Evolutionary conservation across 2,113 vertebrate species (phyloP).

Genomic region (Neotoma lepida): DNA sequence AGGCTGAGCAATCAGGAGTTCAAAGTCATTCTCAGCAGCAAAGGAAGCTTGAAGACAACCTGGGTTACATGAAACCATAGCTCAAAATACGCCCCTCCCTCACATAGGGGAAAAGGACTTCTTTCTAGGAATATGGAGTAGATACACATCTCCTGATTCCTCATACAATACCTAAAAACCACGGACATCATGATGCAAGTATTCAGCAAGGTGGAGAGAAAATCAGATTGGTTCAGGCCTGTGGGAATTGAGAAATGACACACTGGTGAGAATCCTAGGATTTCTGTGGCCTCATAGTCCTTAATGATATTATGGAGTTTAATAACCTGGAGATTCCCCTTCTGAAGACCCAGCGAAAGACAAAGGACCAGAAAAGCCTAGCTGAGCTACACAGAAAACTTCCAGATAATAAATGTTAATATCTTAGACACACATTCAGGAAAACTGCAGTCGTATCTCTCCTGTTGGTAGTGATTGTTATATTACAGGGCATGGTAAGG

Average conservation of each 20-base stretch:
- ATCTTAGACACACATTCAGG: not conserved
- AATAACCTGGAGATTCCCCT: not conserved
- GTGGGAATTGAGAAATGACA: no score
- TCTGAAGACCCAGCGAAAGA: not conserved
- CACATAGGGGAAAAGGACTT: not conserved
- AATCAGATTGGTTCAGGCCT: rapidly evolving
- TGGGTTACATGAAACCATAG: not conserved
- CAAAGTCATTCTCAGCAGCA: not conserved
- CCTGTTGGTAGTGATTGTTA: not conserved
- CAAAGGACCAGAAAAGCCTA: not conserved
- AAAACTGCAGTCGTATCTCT: not conserved
- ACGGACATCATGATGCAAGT: rapidly evolving
- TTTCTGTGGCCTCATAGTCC: not conserved
- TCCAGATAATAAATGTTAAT: not conserved
- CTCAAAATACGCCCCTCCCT: not conserved
- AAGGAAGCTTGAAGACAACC: not conserved
- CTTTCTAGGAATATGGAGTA: not conserved
- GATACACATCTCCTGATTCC: not conserved
- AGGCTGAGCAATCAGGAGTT: not conserved
- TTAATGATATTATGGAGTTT: not conserved
- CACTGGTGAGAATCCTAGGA: no score
- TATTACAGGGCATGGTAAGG: not conserved
- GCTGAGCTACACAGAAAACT: not conserved
- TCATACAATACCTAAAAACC: not conserved
- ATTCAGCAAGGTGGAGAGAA: not conserved